Conservation (phyloP, 2,797 vertebrate species). For the Lepus townsendii region DNA sequence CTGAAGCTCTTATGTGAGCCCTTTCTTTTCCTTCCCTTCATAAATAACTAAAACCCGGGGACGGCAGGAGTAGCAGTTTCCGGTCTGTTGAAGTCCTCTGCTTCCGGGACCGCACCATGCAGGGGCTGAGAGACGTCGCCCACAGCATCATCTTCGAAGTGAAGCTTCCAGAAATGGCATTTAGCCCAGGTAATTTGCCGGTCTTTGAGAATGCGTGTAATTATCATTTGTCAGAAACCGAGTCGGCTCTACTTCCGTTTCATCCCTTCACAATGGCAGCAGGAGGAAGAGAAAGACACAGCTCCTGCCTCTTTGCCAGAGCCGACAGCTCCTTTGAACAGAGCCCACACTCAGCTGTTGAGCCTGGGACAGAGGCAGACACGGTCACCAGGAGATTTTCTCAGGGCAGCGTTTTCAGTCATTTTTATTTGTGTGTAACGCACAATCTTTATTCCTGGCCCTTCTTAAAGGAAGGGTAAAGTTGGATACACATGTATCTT, state of each 20-base stretch:
- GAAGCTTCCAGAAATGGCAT: conserved; percentile 91
- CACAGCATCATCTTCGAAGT: conserved; percentile 96
- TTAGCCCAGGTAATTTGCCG: conserved; percentile 91
- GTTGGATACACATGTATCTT: not conserved
- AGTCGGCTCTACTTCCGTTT: not conserved
- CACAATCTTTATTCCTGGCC: conserved; percentile 43
- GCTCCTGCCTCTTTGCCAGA: accelerated
- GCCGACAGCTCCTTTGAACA: not conserved
- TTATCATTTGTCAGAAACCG: conserved; percentile 4
- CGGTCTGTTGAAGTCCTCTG: conserved; percentile 94
- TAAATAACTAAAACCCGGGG: not conserved
- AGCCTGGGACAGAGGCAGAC: conserved; percentile 45
- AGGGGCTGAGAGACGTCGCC: conserved; percentile 93
- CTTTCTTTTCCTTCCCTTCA: conserved; percentile 68
- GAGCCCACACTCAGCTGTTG: conserved; percentile 16
- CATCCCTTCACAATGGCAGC: not conserved
- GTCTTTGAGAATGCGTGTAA: conserved; percentile 30
- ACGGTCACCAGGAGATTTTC: not conserved
- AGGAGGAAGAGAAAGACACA: not conserved
- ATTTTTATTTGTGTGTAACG: conserved; percentile 8
- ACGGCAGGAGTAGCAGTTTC: conserved; percentile 91
- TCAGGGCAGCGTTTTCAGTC: not conserved
- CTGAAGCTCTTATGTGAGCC: conserved; percentile 47
- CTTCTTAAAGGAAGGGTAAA: conserved; percentile 42
- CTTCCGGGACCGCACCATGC: conserved; percentile 96